phyloP scores from a whole-genome alignment of 2,797 vertebrate genomes.

The Columba guinea region DNA sequence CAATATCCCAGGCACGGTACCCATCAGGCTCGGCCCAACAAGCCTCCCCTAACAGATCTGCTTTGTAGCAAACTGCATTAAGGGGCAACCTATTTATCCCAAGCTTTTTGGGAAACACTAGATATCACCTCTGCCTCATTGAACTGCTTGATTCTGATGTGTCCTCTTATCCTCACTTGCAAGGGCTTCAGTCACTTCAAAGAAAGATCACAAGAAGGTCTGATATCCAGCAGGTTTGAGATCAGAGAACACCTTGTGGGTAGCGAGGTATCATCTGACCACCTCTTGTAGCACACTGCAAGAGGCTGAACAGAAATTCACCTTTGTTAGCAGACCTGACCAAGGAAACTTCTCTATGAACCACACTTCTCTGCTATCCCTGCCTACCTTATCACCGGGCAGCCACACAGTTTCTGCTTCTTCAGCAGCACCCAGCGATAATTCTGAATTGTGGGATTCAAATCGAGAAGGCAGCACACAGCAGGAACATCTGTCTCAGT shows the following conservation, averaged over 20 bases:
- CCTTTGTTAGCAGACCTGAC: neutral
- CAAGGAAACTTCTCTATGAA: neutral
- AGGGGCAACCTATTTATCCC: neutral
- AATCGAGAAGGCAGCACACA: neutral
- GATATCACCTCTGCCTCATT: neutral
- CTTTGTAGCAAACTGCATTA: neutral
- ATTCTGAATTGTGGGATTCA: neutral
- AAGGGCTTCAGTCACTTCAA: neutral
- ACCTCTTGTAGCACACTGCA: rapidly evolving
- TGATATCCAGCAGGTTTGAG: neutral
- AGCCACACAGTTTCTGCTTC: rapidly evolving
- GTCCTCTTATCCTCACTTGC: neutral
- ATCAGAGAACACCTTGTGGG: neutral
- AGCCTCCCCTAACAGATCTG: neutral
- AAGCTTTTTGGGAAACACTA: neutral
- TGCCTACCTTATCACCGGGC: neutral
- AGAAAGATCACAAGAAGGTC: neutral
- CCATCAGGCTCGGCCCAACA: rapidly evolving
- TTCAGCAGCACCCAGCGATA: neutral
- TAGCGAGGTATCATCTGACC: neutral
- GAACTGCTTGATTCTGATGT: rapidly evolving
- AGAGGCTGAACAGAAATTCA: neutral
- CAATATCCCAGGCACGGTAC: rapidly evolving
- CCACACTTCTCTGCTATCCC: neutral
- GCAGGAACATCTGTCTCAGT: neutral